These are phyloP conservation scores for Leuciscus waleckii DNA, from an alignment of 2,797 vertebrate genomes.

Conservation along the genomic window DNA sequence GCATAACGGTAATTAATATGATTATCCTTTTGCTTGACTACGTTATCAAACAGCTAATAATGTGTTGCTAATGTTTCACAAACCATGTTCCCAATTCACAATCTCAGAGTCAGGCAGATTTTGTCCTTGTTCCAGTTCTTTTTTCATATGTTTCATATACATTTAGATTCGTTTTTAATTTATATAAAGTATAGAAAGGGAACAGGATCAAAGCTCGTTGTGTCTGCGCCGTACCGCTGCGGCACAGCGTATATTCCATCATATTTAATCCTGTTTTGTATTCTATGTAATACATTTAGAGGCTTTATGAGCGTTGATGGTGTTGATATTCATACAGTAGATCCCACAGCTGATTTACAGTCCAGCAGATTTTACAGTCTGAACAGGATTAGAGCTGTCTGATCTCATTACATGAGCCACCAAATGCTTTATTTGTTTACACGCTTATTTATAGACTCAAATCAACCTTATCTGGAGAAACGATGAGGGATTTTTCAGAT, in stretches of 20 bases:
- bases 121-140: neutral
- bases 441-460: slow-evolving; percentile 45
- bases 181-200: neutral
- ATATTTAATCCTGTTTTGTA: slow-evolving; percentile 52
- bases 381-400: slow-evolving; percentile 38
- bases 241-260: neutral
- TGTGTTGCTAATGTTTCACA: neutral
- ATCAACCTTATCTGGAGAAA: slow-evolving; percentile 33
- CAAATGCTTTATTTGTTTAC: slow-evolving; percentile 48
- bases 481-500: slow-evolving; percentile 26
- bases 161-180: neutral
- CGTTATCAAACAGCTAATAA: neutral
- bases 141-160: neutral
- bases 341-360: slow-evolving; percentile 34
- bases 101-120: neutral
- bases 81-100: neutral
- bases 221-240: neutral
- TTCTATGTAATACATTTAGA: slow-evolving; percentile 35
- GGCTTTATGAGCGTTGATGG: slow-evolving; percentile 31
- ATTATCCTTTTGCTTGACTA: neutral
- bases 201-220: neutral
- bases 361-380: slow-evolving; percentile 32
- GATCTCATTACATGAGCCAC: slow-evolving; percentile 47
- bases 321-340: slow-evolving; percentile 39
- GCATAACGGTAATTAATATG: neutral